Base-by-base conservation (phyloP, 2,797 vertebrate genomes). In the Parauchenoglanis ngamensis region DNA sequence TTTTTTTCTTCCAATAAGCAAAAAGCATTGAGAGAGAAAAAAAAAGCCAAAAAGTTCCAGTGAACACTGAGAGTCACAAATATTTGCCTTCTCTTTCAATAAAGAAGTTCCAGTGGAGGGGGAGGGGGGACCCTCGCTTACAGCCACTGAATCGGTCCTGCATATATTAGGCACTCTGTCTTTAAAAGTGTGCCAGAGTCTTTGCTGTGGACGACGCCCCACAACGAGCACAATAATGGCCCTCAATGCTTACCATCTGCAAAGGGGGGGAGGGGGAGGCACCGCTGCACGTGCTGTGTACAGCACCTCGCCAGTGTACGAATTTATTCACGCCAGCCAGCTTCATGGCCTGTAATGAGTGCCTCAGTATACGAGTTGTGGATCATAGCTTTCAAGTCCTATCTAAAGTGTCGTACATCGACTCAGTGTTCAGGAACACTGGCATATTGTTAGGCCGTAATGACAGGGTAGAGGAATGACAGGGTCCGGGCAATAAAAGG, bases 181-280 rank as follows among this genome's bases (percentile, higher is more conserved):
- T 96, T 96, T 95, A 95, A 95, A 96, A 96, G 95, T 96, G 95
- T 96, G 95, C 95, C 95, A 96, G 93, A 95, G 94, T 95, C 94
- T 96, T 95, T 93, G 94, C 90, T 91, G 92, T 92, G 91, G 94
- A 95, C 94, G 94, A 96, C 95, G 92, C 94, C 95, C 94, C 94
- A 94, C 94, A 93, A 94, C 91, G 93, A 94, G 93, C 92, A 94
- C 94, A 95, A 96, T 96, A 95, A 95, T 95, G 94, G 94, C 90
- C 92, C 93, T 94, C 93, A 96, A 95, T 95, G 93, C 94, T 93
- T 95, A 95, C 95, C 96, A 96, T 96, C 95, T 96, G 96, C 90
- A 28, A 91, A 87, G 35, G 94, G 88, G 17, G 83, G 89, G 40
- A 40, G 40, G 40, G 54, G 31, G 31, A 92, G 92, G 87, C 92